These are phyloP conservation scores for Pentalonia nigronervosa DNA, from an alignment of 1,140 invertebrate species.

Conservation along the genomic window DNA sequence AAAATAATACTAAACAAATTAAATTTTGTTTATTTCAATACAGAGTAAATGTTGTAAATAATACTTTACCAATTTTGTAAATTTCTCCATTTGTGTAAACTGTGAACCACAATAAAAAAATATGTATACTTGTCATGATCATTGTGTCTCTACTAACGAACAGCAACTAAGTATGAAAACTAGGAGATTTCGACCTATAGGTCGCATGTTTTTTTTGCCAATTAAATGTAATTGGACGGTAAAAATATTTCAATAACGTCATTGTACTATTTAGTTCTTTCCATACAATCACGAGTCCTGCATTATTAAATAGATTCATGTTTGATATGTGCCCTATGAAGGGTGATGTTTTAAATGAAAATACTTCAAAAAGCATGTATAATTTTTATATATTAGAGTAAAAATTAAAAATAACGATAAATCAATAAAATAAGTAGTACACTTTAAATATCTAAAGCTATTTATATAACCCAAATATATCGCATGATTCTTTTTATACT, in stretches of 20 bases:
- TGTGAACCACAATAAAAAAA: not conserved
- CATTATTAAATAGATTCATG: slow-evolving; percentile 17
- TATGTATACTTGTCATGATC: not conserved
- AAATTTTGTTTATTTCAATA: not conserved
- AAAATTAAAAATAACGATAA: not conserved
- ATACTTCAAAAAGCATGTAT: slow-evolving; percentile 41
- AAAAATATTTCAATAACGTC: slow-evolving; percentile 35
- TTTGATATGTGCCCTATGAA: not conserved
- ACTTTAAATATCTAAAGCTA: not conserved
- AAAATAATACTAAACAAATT: not conserved
- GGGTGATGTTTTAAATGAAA: not conserved
- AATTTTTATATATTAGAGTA: not conserved
- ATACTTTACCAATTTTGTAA: slow-evolving; percentile 18
- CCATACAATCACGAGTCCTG: not conserved
- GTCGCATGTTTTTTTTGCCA: slow-evolving; percentile 6
- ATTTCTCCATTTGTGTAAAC: not conserved
- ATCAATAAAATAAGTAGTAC: slow-evolving; percentile 3
- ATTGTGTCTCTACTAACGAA: not conserved
- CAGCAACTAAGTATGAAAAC: not conserved
- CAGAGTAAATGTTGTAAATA: not conserved
- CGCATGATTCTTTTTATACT: not conserved
- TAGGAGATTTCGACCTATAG: not conserved
- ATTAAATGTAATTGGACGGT: slow-evolving; percentile 45
- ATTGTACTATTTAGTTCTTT: not conserved
- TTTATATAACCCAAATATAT: not conserved